Base-by-base conservation (phyloP, 2,113 vertebrate genomes). In the Eupsittula cactorum region DNA sequence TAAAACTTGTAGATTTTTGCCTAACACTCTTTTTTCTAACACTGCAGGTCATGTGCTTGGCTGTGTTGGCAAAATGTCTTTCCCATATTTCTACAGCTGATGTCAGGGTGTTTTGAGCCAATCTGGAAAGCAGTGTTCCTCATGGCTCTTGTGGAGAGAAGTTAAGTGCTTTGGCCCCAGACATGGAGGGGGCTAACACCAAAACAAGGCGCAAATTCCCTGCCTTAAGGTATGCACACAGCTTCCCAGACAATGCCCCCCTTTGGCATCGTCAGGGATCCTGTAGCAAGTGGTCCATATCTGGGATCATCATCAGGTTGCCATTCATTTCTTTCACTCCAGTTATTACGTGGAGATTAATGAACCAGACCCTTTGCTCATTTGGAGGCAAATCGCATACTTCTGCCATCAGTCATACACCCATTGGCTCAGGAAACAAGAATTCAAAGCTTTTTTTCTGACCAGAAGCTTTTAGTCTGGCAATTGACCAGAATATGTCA, bases 191-290 rank as follows among this genome's bases (percentile, higher is more conserved):
- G 52, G 23, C 41, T 2, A 3, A 13, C 8, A 3, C 13, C 37
- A 73, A 18, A 82, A 31, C 16, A 69, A 63, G 42, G 16, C 11
- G 69, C 29, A 35, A 17, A 65, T 80, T 85, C 44, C 35, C 67
- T 41, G 12, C 39, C 0, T 0, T 29, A 0, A 2, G 27, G 29
- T 60, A 39, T 0, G 0, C 47, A 42, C 7, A 2, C 3, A 0
- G 28, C 31, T 74, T 71, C 50, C 33, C 31, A 47, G 57, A 24
- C n/a, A 52, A 2, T 49, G 53, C 13, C 4, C 2, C 5, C 1
- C 49, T 52, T 63, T 0, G 1, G 46, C 39, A 55, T 81, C 0
- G 0, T 50, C n/a, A 3, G 1, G 13, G 17, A 53, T 65, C 39
- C 67, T 47, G 19, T n/a, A 37, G 75, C 63, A 50, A 93, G 78